Conservation (phyloP, 2,113 vertebrate species). For the Sceloporus tristichus region DNA sequence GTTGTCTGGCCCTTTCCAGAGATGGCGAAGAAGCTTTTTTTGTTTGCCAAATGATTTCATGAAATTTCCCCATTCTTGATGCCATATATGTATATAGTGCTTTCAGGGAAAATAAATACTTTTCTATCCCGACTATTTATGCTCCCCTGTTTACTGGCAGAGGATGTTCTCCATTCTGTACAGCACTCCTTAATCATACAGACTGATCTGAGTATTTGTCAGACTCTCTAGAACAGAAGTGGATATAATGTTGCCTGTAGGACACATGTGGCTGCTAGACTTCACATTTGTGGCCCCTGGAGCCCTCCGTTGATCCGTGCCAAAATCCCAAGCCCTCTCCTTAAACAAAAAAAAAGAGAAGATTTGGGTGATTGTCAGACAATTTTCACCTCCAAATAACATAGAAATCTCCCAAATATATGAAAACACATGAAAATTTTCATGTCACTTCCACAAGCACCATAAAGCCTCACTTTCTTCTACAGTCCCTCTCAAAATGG, state of each 20-base stretch:
- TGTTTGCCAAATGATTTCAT: constrained; percentile 66
- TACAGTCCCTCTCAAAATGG: no score
- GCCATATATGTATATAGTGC: constrained; percentile 34
- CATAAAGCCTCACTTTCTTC: no score
- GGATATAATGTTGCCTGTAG: no score
- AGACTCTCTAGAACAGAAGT: not conserved
- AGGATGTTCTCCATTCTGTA: not conserved
- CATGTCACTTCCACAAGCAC: no score
- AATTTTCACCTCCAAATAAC: not conserved
- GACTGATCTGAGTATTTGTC: not conserved
- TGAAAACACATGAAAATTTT: no score
- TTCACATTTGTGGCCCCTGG: no score
- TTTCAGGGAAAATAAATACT: fast-evolving
- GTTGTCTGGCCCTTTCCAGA: constrained; percentile 56
- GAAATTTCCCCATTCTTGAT: constrained; percentile 61
- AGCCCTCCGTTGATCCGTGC: no score
- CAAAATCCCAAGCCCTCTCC: no score
- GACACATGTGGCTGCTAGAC: no score
- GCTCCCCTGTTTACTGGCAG: not conserved
- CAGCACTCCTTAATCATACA: not conserved
- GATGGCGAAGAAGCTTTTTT: constrained; percentile 61
- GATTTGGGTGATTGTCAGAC: not conserved
- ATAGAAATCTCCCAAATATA: no score
- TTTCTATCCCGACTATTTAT: constrained; percentile 53
- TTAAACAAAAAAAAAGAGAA: no score